Evolutionary conservation across 2,888 invertebrate species (phyloP).

Genomic region (Augochlorella aurata): DNA sequence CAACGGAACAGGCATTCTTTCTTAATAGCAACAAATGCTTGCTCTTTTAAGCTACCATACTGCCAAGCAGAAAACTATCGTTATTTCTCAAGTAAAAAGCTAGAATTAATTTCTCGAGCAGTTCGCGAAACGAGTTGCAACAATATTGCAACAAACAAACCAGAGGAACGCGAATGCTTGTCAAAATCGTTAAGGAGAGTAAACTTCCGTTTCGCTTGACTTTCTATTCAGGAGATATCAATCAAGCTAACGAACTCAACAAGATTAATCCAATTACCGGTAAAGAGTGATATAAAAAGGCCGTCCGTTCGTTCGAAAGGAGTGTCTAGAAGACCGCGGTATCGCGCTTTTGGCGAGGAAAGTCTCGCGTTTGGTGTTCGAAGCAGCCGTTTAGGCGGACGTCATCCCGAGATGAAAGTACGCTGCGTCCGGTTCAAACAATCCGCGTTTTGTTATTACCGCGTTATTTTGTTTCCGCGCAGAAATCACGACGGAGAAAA

Average conservation of each 20-base stretch:
- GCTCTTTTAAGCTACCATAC: background rate
- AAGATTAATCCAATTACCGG: background rate
- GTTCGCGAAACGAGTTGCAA: background rate
- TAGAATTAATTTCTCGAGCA: background rate
- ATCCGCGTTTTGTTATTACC: slow-evolving; percentile 50
- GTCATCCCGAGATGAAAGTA: slow-evolving; percentile 4
- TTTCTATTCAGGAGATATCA: background rate
- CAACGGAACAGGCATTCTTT: background rate
- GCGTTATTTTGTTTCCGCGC: slow-evolving; percentile 8
- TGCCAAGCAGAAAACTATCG: background rate
- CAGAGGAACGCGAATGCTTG: background rate
- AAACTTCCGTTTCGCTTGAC: background rate
- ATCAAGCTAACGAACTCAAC: background rate
- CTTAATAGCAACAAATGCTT: background rate
- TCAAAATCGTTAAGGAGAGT: background rate
- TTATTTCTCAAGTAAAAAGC: too few relatives aligned
- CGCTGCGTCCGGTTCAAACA: slow-evolving; percentile 7
- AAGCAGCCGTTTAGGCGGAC: background rate
- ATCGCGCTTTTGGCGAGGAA: background rate
- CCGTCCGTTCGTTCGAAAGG: background rate
- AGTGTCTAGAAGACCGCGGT: background rate
- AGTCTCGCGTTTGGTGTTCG: background rate
- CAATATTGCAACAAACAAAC: background rate
- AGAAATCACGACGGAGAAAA: slow-evolving; percentile 52
- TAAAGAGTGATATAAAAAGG: background rate